These are phyloP conservation scores for Calyptommatus sinebrachiatus DNA, from an alignment of 2,113 vertebrate species.

Conservation along the genomic window DNA sequence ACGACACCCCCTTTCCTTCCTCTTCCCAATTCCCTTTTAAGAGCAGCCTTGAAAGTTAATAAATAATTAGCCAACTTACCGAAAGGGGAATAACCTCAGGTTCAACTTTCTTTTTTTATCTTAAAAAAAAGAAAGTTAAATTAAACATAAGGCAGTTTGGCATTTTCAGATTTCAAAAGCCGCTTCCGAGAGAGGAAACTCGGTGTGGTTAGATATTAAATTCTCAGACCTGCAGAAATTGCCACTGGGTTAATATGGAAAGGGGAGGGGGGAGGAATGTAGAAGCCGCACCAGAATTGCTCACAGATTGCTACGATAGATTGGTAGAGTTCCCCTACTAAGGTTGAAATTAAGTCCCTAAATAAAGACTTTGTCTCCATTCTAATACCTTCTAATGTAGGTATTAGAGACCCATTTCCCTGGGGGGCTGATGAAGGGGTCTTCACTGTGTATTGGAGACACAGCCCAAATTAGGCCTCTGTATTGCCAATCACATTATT, in stretches of 20 bases:
- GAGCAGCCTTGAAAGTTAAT: conserved; percentile 43
- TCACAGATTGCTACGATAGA: conserved; percentile 37
- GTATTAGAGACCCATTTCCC: too few species aligned
- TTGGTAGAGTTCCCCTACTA: neutral
- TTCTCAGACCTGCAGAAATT: conserved; percentile 62
- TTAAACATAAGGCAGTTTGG: conserved; percentile 71
- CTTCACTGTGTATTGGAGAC: too few species aligned
- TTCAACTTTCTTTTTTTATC: conserved; percentile 58
- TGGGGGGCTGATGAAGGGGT: too few species aligned
- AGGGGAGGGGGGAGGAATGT: conserved; percentile 38
- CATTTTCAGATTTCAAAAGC: conserved; percentile 69
- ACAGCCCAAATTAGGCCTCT: neutral
- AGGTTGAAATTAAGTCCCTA: neutral
- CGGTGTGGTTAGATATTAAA: conserved; percentile 65
- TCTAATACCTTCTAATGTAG: too few species aligned
- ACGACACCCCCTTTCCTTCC: conserved; percentile 30
- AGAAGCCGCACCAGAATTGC: conserved; percentile 50
- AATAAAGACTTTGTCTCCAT: neutral
- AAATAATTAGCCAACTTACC: conserved; percentile 71
- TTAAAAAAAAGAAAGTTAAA: conserved; percentile 56
- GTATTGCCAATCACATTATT: neutral
- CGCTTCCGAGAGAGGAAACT: conserved; percentile 66
- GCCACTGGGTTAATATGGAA: conserved; percentile 65
- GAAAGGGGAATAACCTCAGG: conserved; percentile 65
- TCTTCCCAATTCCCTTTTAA: conserved; percentile 51